Base-by-base conservation (phyloP, 2,888 invertebrate species). In the Lagria hirta region DNA sequence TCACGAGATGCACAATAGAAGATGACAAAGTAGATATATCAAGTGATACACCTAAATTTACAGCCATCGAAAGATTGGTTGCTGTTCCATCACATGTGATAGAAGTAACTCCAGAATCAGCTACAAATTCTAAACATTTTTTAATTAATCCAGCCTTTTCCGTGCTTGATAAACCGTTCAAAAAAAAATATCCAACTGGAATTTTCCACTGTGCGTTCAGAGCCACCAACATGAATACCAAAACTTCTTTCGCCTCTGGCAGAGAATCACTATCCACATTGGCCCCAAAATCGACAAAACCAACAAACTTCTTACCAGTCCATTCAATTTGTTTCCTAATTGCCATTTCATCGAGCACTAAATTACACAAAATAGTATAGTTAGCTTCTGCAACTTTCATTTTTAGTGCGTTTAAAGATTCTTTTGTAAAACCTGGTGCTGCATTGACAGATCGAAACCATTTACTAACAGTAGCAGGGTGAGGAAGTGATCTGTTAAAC, bases 231-330 rank as follows among this genome's bases (percentile, higher is more conserved):
- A 61, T 58, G 34, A 61, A 59, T 1, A 57, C 56, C 16, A 60
- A 27, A 5, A 43, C 54, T 33, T 60, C 51, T 34, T 32, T 56
- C 7, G 57, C 57, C 38, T 51, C 42, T 17, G 49, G 47, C n/a
- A 52, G 15, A 11, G 16, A 12, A 36, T 62, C 61, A 23, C 41
- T 24, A 14, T 57, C 49, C 4, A 54, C 20, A 24, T 32, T 41
- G 3, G 44, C 46, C 5, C 59, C 58, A 22, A 56, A 41, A 37
- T 60, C 57, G 3, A 64, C 54, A 41, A 53, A 57, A 2, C 62
- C 63, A 24, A 17, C 23, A 28, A 49, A 53, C 32, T 54, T 52
- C 10, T 23, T 36, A 10, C 55, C 57, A 5, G 49, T 42, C 48
- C 51, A 61, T 28, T 60, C 54, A n/a, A n/a, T n/a, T n/a, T n/a